phyloP scores from a whole-genome alignment of 2,113 vertebrate genomes.

The Poeciliopsis prolifica region DNA sequence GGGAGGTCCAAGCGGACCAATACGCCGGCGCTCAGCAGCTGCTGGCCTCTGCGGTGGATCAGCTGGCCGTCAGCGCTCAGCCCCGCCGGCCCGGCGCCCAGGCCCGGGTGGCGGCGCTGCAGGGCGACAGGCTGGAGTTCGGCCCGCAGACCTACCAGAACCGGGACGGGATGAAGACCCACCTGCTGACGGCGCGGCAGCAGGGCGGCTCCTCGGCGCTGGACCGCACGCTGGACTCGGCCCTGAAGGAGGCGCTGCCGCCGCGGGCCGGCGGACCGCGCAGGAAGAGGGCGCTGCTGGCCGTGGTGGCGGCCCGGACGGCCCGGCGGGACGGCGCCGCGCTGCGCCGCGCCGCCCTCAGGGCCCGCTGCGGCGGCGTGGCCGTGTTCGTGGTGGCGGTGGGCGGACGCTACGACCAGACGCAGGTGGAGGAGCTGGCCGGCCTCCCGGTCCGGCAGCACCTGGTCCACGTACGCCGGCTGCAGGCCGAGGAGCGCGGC shows the following conservation, averaged over 20 bases:
- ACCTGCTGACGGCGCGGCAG: conserved; percentile 72
- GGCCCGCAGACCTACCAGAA: conserved; percentile 69
- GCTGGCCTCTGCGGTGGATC: conserved; percentile 78
- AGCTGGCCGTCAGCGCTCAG: conserved; percentile 77
- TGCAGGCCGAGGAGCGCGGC: conserved; percentile 67
- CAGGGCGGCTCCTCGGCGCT: conserved; percentile 75
- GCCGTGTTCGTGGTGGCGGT: conserved; percentile 82
- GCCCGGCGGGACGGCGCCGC: conserved; percentile 73
- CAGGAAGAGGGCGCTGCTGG: conserved; percentile 76
- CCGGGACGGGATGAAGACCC: conserved; percentile 75
- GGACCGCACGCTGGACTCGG: conserved; percentile 81
- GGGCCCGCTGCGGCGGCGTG: conserved; percentile 85
- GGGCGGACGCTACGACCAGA: conserved; percentile 65
- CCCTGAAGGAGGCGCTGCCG: conserved; percentile 76
- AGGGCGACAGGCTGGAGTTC: conserved; percentile 79
- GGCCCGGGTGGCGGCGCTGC: conserved; percentile 80
- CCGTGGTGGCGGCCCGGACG: conserved; percentile 80
- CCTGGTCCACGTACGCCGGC: conserved; percentile 71
- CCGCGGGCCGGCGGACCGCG: conserved; percentile 64
- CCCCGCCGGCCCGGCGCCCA: conserved; percentile 30
- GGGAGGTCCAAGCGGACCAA: conserved; percentile 69
- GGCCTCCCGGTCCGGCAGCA: conserved; percentile 83
- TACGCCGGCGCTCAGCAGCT: conserved; percentile 80
- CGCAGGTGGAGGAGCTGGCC: conserved; percentile 77
- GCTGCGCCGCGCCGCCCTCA: conserved; percentile 72